These are phyloP conservation scores for Ranitomeya variabilis DNA, from an alignment of 2,113 vertebrate genomes.

Conservation along the genomic window DNA sequence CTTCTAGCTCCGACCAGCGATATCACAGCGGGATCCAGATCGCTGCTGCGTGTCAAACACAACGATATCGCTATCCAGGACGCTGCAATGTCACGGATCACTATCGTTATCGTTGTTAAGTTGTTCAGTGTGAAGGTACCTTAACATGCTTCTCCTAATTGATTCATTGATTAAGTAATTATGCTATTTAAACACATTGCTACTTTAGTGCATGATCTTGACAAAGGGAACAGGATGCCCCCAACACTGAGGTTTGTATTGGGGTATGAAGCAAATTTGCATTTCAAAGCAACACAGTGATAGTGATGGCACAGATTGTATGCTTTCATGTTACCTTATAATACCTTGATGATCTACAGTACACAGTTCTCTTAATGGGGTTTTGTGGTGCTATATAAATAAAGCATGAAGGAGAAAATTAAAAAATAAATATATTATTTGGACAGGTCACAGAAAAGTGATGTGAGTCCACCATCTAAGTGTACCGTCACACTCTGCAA, in stretches of 20 bases:
- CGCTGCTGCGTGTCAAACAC: too few species aligned
- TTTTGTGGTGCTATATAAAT: not conserved
- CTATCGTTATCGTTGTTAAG: too few species aligned
- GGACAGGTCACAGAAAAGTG: not conserved
- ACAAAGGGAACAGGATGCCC: not conserved
- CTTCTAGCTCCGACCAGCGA: too few species aligned
- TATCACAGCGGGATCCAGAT: too few species aligned
- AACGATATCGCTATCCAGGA: too few species aligned
- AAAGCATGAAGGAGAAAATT: not conserved
- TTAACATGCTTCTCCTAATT: not conserved
- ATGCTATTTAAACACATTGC: not conserved
- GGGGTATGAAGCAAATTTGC: not conserved
- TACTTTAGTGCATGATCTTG: not conserved
- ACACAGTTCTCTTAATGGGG: not conserved
- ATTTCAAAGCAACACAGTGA: not conserved
- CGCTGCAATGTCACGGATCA: too few species aligned
- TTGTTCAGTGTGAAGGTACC: too few species aligned
- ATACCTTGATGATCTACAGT: not conserved
- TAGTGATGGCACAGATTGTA: not conserved
- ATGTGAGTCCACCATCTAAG: too few species aligned
- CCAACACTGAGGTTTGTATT: not conserved
- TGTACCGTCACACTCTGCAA: too few species aligned
- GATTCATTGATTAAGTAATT: not conserved
- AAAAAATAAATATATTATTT: too few species aligned
- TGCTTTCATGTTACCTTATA: not conserved